These are phyloP conservation scores for Crocodylus rhombifer DNA, from an alignment of 2,797 vertebrate species.

Conservation along the genomic window DNA sequence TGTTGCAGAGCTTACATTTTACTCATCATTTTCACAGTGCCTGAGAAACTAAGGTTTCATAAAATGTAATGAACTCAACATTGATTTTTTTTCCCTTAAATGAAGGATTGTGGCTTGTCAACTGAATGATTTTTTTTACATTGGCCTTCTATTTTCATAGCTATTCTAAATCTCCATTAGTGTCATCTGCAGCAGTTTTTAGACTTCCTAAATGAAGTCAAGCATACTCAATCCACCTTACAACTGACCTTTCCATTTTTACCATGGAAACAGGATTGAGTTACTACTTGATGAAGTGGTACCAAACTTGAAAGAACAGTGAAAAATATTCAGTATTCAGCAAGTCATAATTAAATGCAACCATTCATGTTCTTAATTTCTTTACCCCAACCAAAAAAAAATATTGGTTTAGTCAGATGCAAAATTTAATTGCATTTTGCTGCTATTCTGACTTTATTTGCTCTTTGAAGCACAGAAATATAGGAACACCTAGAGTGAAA, in stretches of 20 bases:
- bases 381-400: background rate
- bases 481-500: background rate
- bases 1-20: slow-evolving; percentile 16
- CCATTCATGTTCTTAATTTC: slow-evolving; percentile 10
- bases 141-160: slow-evolving; percentile 52
- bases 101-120: slow-evolving; percentile 42
- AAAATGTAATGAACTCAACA: slow-evolving; percentile 56
- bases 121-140: slow-evolving; percentile 24
- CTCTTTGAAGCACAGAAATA: background rate
- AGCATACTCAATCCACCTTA: slow-evolving; percentile 20
- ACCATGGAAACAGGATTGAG: slow-evolving; percentile 26
- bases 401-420: background rate
- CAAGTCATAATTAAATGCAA: slow-evolving; percentile 7
- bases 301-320: slow-evolving; percentile 35
- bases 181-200: slow-evolving; percentile 42
- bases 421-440: background rate
- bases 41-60: slow-evolving; percentile 58
- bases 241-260: slow-evolving; percentile 49
- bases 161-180: slow-evolving; percentile 42
- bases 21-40: background rate
- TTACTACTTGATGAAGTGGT: slow-evolving; percentile 14
- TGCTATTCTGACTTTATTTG: background rate
- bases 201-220: slow-evolving; percentile 39
- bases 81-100: slow-evolving; percentile 40
- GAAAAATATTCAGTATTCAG: background rate